Evolutionary conservation across 2,888 invertebrate species (phyloP), one percentile per base, ranked within the genome.

Genomic region (Chromoteleia sp.): DNA sequence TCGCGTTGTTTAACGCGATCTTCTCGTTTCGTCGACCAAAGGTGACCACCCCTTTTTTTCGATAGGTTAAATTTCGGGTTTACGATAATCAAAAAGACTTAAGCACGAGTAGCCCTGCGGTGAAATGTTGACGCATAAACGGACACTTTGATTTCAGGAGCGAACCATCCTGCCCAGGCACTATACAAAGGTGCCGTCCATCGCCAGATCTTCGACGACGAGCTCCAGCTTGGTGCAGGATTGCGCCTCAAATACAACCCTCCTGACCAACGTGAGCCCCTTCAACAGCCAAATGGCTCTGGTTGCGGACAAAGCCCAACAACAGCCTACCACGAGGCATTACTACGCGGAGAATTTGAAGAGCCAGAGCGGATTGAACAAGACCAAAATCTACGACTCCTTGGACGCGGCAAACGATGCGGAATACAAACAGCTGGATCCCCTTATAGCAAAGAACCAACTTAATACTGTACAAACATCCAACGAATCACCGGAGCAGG

Each of bases 201-300:
- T 87, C 73, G 85, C 76, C 61, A 84, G 87, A 58, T 76, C 88
- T 17, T 82, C 87, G 73, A 86, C 84, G 75, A 83, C 85, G 73
- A 86, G 82, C 63, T 89, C 89, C 59, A 87, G 73, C 33, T 78
- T 90, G 70, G 88, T 82, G 39, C 85, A 88, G 71, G 92, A 92
- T 61, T 91, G 91, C 73, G 88, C 91, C 25, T 92, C 91, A 19
- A 91, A 88, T 54, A 75, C 89, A 2, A 91, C 91, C 30, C 88
- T 92, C 43, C 85, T 86, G 59, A 91, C 91, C 29, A 91, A 88
- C 82, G 87, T 87, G 17, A 91, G 91, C 41, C 90, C 91, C 4
- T 92, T 91, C 88, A 91, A 90, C 88, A 92, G 91, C 74, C 91
- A 92, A 19, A 87, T 88, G 7, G 86, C 90, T 0, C 82, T 91